A percentile compares a stretch with the other conserved stretches of the same genome.
phyloP scores from a whole-genome alignment of 2,888 invertebrate genomes.

The Leptinotarsa juncta region DNA sequence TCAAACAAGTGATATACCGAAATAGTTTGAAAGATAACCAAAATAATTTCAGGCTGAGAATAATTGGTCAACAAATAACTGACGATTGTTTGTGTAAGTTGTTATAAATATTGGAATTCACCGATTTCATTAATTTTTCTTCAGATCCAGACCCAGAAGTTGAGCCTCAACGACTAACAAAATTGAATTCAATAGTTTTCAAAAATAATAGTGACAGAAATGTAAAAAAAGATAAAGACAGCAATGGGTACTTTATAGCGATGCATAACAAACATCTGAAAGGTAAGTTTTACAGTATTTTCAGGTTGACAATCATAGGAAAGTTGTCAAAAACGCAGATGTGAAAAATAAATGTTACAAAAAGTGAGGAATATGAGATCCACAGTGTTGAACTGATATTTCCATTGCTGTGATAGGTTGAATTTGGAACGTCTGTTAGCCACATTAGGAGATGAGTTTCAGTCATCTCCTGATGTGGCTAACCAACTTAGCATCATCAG shows the following conservation, averaged over 20 bases:
- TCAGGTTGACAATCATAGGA: no score
- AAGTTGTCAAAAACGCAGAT: background rate
- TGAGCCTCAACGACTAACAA: constrained; percentile 41
- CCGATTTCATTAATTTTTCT: constrained; percentile 17
- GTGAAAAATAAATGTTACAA: background rate
- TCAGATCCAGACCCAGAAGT: constrained; percentile 47
- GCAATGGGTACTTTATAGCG: constrained; percentile 30
- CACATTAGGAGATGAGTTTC: no score
- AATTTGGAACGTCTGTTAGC: no score
- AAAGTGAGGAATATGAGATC: no score
- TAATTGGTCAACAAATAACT: constrained; percentile 45
- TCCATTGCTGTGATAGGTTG: no score
- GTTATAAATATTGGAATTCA: background rate
- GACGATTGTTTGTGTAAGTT: constrained; percentile 47
- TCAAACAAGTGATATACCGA: constrained; percentile 39
- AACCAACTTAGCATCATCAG: no score
- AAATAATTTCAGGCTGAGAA: constrained; percentile 37
- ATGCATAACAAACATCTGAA: constrained; percentile 38
- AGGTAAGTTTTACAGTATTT: constrained; percentile 29
- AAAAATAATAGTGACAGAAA: background rate
- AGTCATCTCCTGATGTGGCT: no score
- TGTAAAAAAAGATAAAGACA: background rate
- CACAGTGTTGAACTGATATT: no score
- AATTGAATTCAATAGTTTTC: background rate
- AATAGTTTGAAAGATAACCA: constrained; percentile 32